Conservation (phyloP, 2,888 invertebrate species). For the Epirrita christyi region DNA sequence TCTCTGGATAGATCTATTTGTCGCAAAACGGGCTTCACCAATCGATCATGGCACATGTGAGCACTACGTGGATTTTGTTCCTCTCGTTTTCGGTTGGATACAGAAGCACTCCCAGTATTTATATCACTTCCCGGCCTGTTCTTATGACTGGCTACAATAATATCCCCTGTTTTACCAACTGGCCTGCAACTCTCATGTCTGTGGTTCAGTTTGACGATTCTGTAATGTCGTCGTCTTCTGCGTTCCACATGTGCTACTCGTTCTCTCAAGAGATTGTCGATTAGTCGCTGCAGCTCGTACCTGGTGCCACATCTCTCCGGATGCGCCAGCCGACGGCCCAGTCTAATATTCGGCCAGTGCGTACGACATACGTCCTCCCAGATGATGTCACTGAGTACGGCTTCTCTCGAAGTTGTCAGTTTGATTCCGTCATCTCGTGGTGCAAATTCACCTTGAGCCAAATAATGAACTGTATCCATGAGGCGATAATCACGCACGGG, state of each 20-base stretch:
- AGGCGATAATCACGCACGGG: constrained; percentile 77
- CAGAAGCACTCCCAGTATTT: constrained; percentile 54
- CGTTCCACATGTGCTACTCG: constrained; percentile 76
- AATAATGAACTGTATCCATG: constrained; percentile 80
- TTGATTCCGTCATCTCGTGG: constrained; percentile 80
- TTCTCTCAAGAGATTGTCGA: constrained; percentile 73
- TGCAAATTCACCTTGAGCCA: constrained; percentile 80
- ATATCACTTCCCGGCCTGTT: constrained; percentile 60
- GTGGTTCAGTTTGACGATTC: constrained; percentile 76
- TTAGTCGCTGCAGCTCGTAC: constrained; percentile 71
- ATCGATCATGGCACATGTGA: constrained; percentile 61
- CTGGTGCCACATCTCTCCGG: constrained; percentile 65
- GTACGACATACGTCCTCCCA: constrained; percentile 81
- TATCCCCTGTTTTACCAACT: constrained; percentile 77
- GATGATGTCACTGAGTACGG: constrained; percentile 78
- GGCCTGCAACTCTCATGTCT: constrained; percentile 72
- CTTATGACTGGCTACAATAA: constrained; percentile 78
- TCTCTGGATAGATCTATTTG: constrained; percentile 46
- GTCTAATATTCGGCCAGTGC: constrained; percentile 75
- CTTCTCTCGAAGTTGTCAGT: constrained; percentile 76
- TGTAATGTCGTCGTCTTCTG: constrained; percentile 73
- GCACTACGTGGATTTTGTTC: constrained; percentile 48
- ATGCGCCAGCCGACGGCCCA: constrained; percentile 65
- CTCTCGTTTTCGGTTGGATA: constrained; percentile 51
- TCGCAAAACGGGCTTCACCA: constrained; percentile 48